Evolutionary conservation across 2,113 vertebrate species (phyloP).

Genomic region (Vulpes ferrilata): DNA sequence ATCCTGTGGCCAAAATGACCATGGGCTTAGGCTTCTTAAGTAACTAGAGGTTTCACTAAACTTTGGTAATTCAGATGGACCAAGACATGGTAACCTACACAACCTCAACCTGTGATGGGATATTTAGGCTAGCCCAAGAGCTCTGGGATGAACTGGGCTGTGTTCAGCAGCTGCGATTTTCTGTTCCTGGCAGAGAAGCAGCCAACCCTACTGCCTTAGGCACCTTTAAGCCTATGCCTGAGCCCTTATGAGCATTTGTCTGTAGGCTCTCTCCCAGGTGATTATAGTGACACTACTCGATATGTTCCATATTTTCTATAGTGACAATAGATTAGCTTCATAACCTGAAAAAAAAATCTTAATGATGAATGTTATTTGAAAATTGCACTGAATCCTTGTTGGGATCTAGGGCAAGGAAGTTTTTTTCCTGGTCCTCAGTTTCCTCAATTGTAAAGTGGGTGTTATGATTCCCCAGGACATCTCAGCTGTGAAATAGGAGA

Average conservation of each 20-base stretch:
- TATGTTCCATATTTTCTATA: not conserved
- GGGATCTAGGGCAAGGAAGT: not conserved
- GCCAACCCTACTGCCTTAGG: not conserved
- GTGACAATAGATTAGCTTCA: not conserved
- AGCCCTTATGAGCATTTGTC: not conserved
- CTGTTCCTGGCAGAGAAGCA: not conserved
- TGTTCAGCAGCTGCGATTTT: not conserved
- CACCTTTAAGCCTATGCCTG: not conserved
- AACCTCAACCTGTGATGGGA: too few species aligned
- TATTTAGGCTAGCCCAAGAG: not conserved
- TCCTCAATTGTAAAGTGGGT: not conserved
- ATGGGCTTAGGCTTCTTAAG: not conserved
- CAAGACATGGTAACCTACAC: not conserved
- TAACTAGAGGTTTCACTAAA: not conserved
- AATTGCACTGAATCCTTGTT: not conserved
- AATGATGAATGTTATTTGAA: not conserved
- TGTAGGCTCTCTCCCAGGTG: not conserved
- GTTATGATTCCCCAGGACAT: not conserved
- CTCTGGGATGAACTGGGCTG: not conserved
- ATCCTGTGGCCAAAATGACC: not conserved
- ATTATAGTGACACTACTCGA: not conserved
- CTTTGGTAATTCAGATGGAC: not conserved
- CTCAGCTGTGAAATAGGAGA: not conserved
- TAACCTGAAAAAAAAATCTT: not conserved
- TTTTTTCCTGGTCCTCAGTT: not conserved